Evolutionary conservation across 2,113 vertebrate species (phyloP).

Genomic region (Peromyscus polionotus): DNA sequence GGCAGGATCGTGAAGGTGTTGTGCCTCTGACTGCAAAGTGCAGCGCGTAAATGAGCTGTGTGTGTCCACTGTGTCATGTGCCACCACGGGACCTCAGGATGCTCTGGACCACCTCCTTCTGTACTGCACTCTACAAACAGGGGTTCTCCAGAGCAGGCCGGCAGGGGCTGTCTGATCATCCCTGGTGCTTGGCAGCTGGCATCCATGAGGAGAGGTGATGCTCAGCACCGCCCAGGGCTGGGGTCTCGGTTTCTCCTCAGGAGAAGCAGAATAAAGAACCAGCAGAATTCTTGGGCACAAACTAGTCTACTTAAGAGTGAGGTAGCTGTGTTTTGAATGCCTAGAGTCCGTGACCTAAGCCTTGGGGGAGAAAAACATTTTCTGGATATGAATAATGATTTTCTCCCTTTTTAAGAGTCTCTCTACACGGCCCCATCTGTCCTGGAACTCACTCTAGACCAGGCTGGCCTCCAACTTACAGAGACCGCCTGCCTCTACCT

Average conservation of each 20-base stretch:
- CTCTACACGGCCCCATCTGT: background rate
- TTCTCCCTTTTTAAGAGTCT: background rate
- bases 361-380: background rate
- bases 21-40: accelerated
- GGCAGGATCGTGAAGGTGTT: background rate
- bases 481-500: background rate
- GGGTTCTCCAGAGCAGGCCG: background rate
- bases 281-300: background rate
- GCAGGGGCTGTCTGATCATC: background rate
- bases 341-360: background rate
- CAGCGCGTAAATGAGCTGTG: accelerated
- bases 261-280: background rate
- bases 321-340: background rate
- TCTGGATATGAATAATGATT: background rate
- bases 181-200: background rate
- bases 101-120: background rate
- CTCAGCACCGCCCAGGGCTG: background rate
- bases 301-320: background rate
- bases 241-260: background rate
- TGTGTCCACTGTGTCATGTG: accelerated
- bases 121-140: background rate
- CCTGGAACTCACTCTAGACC: background rate
- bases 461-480: background rate
- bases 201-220: background rate
- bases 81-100: background rate